Conservation (phyloP, 2,797 vertebrate genomes). For the Protosalanx chinensis region DNA sequence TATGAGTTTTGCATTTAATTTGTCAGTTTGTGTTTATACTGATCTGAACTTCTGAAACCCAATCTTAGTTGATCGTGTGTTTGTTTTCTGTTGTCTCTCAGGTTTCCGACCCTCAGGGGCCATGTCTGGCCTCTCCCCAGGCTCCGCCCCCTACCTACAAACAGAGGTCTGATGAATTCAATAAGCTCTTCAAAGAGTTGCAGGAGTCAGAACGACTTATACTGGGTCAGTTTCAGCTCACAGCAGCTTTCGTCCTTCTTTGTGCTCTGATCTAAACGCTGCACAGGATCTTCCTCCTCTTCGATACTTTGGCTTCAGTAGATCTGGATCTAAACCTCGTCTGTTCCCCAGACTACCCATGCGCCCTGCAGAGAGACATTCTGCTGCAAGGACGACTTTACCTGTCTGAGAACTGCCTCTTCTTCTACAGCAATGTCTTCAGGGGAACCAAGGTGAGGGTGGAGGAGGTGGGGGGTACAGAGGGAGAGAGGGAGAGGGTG, state of each 20-base stretch:
- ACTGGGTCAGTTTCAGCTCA: slow-evolving; percentile 74
- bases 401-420: slow-evolving; percentile 88
- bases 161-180: slow-evolving; percentile 88
- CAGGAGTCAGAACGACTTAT: slow-evolving; percentile 84
- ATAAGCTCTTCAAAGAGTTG: slow-evolving; percentile 84
- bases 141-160: slow-evolving; percentile 82
- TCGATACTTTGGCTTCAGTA: too few relatives aligned
- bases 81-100: slow-evolving; percentile 24
- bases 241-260: not conserved
- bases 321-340: not conserved
- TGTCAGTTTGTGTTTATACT: not conserved
- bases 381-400: slow-evolving; percentile 90
- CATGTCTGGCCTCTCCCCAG: slow-evolving; percentile 65
- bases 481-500: too few relatives aligned
- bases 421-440: slow-evolving; percentile 96
- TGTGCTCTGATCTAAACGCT: slow-evolving; percentile 75
- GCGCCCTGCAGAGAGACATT: slow-evolving; percentile 93
- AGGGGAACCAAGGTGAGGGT: slow-evolving; percentile 85
- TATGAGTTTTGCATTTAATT: not conserved
- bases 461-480: not conserved
- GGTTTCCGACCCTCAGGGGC: slow-evolving; percentile 53
- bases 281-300: too few relatives aligned
- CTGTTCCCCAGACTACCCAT: slow-evolving; percentile 79
- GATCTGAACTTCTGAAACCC: not conserved
- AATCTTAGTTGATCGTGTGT: too few relatives aligned